Evolutionary conservation across 2,113 vertebrate genomes (phyloP).

Genomic region (Rhinolophus ferrumequinum): DNA sequence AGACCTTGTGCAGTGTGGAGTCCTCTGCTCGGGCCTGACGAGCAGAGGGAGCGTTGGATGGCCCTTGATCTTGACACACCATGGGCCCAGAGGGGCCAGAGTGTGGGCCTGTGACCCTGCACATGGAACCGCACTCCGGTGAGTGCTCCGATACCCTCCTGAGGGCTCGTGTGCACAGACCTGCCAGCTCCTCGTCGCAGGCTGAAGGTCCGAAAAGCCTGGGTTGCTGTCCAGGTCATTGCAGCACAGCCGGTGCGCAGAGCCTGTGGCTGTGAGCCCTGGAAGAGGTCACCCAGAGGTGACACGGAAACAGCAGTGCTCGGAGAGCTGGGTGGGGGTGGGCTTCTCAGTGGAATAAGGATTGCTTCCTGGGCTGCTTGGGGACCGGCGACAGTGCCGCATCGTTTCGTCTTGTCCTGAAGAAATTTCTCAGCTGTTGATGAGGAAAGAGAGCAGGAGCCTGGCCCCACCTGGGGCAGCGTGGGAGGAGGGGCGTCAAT

Average conservation of each 20-base stretch:
- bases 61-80: too few relatives aligned
- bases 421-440: background rate
- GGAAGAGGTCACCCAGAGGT: background rate
- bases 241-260: background rate
- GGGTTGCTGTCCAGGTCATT: background rate
- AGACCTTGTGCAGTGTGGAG: too few relatives aligned
- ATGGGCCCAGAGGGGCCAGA: too few relatives aligned
- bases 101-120: too few relatives aligned
- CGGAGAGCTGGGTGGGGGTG: background rate
- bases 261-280: background rate
- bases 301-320: too few relatives aligned
- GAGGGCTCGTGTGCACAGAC: background rate
- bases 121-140: background rate
- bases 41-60: too few relatives aligned
- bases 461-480: background rate
- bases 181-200: background rate
- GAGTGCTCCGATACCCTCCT: background rate
- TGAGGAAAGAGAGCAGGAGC: too few relatives aligned
- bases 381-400: too few relatives aligned
- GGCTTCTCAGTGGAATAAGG: background rate
- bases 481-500: too few relatives aligned
- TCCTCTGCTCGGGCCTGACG: too few relatives aligned
- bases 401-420: background rate
- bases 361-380: background rate
- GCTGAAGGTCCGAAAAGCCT: background rate